Conservation (phyloP, 2,888 invertebrate genomes). For the Spatulosminthurus flaviceps region DNA sequence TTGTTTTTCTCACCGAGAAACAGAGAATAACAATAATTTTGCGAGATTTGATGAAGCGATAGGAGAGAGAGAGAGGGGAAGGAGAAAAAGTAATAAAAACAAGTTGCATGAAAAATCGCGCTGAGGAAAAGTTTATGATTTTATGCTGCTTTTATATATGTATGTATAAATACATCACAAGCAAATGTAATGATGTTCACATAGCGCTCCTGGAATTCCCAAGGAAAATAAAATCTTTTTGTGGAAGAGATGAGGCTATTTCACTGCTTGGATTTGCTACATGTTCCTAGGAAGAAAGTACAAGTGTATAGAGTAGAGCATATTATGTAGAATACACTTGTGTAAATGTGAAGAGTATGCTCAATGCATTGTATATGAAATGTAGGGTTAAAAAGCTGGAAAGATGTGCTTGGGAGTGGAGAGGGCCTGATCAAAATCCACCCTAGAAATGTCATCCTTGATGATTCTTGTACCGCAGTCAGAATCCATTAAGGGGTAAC, state of each 20-base stretch:
- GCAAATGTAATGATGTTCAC: too few relatives aligned
- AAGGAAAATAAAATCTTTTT: too few relatives aligned
- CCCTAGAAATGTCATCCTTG: background rate
- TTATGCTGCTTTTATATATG: too few relatives aligned
- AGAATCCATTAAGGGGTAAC: conserved; percentile 10
- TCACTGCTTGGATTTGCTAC: too few relatives aligned
- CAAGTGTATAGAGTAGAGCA: too few relatives aligned
- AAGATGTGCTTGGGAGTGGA: background rate
- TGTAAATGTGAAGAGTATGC: background rate
- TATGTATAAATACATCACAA: too few relatives aligned
- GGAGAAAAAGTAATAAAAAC: background rate
- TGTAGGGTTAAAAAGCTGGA: background rate
- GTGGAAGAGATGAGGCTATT: too few relatives aligned
- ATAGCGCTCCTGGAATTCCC: too few relatives aligned
- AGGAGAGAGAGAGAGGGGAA: background rate
- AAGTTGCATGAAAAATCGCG: conserved; percentile 2
- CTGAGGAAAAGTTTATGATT: background rate
- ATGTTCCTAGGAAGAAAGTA: too few relatives aligned
- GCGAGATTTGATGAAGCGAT: background rate
- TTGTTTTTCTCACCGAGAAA: background rate
- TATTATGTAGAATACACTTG: too few relatives aligned
- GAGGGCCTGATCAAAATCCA: background rate
- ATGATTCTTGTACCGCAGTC: conserved; percentile 20
- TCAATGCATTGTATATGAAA: conserved; percentile 5
- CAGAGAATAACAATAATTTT: background rate